These are phyloP conservation scores for Lipotes vexillifer DNA, from an alignment of 2,113 vertebrate species.

Conservation along the genomic window DNA sequence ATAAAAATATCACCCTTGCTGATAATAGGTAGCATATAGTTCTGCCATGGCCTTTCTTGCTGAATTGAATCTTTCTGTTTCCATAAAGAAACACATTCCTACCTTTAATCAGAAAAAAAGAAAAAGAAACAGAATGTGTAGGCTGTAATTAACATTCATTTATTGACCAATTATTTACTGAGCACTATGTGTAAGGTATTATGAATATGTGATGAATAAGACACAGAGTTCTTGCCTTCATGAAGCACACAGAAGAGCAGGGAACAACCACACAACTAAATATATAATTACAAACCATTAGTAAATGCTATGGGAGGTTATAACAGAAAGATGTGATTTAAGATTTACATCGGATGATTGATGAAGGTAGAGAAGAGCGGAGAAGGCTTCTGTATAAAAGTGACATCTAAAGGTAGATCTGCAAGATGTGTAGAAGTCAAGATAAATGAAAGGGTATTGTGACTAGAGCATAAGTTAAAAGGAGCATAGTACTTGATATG, in stretches of 20 bases:
- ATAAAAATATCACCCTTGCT: background rate
- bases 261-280: background rate
- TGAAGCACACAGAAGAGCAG: background rate
- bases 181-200: background rate
- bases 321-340: background rate
- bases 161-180: background rate
- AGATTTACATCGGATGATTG: background rate
- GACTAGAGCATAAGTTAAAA: background rate
- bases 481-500: background rate
- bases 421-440: background rate
- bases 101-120: background rate
- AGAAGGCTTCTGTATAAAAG: background rate
- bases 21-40: background rate
- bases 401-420: background rate
- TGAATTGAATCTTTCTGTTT: background rate
- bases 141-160: background rate
- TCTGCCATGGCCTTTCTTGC: background rate
- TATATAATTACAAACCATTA: background rate
- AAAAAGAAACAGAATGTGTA: background rate
- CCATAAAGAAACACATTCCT: background rate
- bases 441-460: background rate
- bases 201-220: background rate
- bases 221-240: background rate
- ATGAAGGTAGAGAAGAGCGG: background rate
- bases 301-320: background rate